Percentiles rank a stretch among this genome's conserved stretches.
phyloP scores from a whole-genome alignment of 1,140 invertebrate genomes.

The Ostrea denselamellosa region DNA sequence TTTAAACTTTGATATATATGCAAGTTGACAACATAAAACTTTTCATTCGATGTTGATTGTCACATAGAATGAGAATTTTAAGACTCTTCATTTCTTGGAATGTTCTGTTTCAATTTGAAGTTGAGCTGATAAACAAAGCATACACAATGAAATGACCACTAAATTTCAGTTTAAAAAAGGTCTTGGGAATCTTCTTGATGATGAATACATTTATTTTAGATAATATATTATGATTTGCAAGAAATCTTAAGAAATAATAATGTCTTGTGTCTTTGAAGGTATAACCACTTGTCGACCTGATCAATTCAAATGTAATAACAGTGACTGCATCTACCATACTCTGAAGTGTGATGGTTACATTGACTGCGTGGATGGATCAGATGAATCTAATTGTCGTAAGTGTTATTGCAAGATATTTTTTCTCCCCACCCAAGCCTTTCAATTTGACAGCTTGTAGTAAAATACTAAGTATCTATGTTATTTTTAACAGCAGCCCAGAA shows the following conservation, averaged over 20 bases:
- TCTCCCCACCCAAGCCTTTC: not conserved
- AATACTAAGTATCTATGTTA: not conserved
- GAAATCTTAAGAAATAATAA: not conserved
- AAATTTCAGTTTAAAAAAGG: too few relatives aligned
- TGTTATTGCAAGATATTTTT: not conserved
- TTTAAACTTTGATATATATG: too few relatives aligned
- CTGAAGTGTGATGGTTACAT: conserved; percentile 97
- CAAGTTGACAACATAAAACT: too few relatives aligned
- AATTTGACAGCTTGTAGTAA: not conserved
- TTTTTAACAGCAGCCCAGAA: not conserved
- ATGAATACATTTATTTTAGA: too few relatives aligned
- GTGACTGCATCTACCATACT: conserved; percentile 90
- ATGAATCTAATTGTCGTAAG: conserved; percentile 82
- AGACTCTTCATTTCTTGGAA: not conserved
- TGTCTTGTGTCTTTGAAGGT: conserved; percentile 18
- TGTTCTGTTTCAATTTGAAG: too few relatives aligned
- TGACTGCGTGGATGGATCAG: conserved; percentile 96
- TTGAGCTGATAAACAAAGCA: too few relatives aligned
- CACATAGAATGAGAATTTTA: not conserved
- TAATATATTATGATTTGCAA: too few relatives aligned
- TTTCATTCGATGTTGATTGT: not conserved
- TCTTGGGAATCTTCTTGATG: too few relatives aligned
- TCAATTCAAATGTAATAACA: conserved; percentile 45
- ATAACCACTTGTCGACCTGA: not conserved
- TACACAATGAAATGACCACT: too few relatives aligned